These are phyloP conservation scores for Synergus japonicus DNA, from an alignment of 2,888 invertebrate species.

Conservation along the genomic window DNA sequence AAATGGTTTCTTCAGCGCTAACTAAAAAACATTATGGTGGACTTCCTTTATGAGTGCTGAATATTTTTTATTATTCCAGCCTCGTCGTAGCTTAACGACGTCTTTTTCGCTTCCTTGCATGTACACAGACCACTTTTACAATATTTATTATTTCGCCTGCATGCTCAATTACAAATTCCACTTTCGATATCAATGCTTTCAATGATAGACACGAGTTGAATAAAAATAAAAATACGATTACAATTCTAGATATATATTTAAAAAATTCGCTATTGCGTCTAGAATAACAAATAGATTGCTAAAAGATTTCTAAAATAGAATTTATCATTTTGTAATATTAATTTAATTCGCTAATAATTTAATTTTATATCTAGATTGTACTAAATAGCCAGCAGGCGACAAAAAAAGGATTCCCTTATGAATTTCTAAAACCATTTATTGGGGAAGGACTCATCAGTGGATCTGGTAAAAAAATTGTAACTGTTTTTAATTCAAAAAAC, in stretches of 20 bases:
- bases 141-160: slow-evolving; percentile 23
- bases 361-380: slow-evolving; percentile 51
- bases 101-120: slow-evolving; percentile 44
- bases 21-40: not conserved
- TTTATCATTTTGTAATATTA: not conserved
- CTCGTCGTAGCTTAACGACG: slow-evolving; percentile 11
- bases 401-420: slow-evolving; percentile 55
- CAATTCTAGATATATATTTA: no score
- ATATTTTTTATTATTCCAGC: slow-evolving; percentile 9
- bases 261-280: not conserved
- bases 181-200: slow-evolving; percentile 15
- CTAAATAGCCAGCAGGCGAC: slow-evolving; percentile 55
- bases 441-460: slow-evolving; percentile 59
- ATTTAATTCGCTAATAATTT: not conserved
- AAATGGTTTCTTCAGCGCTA: not conserved
- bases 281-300: not conserved
- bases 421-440: slow-evolving; percentile 56
- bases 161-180: slow-evolving; percentile 29
- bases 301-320: not conserved
- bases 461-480: slow-evolving; percentile 53
- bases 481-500: not conserved
- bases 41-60: slow-evolving; percentile 3
- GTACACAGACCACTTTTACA: slow-evolving; percentile 43
- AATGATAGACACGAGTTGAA: slow-evolving; percentile 8
- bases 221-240: not conserved